Base-by-base conservation (phyloP, 1,140 invertebrate species). In the Araneus ventricosus region DNA sequence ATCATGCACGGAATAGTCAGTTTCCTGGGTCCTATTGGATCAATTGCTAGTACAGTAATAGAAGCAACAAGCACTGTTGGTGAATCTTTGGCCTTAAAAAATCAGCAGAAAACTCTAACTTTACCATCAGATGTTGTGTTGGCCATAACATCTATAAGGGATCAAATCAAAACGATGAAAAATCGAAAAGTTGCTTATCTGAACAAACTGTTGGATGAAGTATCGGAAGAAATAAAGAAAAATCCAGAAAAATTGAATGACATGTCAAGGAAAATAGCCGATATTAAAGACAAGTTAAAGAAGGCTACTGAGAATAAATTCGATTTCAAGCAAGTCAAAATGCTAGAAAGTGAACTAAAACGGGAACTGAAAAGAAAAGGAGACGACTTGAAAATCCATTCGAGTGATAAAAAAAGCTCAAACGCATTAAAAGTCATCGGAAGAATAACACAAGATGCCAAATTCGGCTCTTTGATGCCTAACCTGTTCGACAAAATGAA, bases 281-380 rank as follows among this genome's bases (percentile, higher is more conserved):
- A 70, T n/a, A 70, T 88, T 27, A 63, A 70, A 70, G 34, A 45
- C 7, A 88, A 41, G 14, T 45, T 88, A 70, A 67, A 70, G 8
- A n/a, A 45, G 7, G 30, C 7, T 14, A 22, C 27, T 0, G 22
- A 24, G 10, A 37, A 30, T 10, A 70, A 41, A 59, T 24, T 41
- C 1, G 20, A 67, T n/a, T 88, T 88, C n/a, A 88, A 70, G 22
- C 37, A 88, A 27, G 27, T 70, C 22, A 24, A 27, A 14, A 10
- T 63, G 24, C 8, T 88, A 27, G 87, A 88, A 70, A 39, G 41
- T 88, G 87, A 88, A 34, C 70, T 88, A 14, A 70, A 88, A 70
- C 1, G n/a, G 17, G 63, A 41, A 17, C 30, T 82, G n/a, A 27
- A 41, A n/a, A 82, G 24, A 52, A 82, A 82, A 45, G 37, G n/a